Evolutionary conservation across 2,797 vertebrate genomes (phyloP), one percentile per base, ranked within the genome.

Genomic region (Odontamblyopus lacepedii): DNA sequence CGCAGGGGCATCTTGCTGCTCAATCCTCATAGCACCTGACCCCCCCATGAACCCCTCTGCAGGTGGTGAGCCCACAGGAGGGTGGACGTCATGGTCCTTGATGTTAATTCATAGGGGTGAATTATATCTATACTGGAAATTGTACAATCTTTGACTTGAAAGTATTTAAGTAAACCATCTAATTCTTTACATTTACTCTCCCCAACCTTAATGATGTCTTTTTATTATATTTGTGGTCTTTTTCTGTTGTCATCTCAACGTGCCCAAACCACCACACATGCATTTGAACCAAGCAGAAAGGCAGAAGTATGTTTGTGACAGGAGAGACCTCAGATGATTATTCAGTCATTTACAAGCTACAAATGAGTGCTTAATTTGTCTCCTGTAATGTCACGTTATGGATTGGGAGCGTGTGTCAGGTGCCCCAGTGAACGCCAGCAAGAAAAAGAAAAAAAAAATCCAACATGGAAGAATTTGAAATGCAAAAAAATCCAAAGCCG

Each of bases 351-450:
- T 77, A 85, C 82, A 78, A 83, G 78, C 82, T 69, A 53, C 80
- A 80, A 84, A 91, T 90, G 86, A 85, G 87, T 89, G 83, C 87
- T 88, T 86, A 87, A 89, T 89, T 90, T 87, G 84, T 87, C 84
- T 83, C 87, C 78, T 71, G 79, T 87, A 84, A 83, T 89, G 85
- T 89, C 82, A 86, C 77, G 72, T 75, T 64, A 79, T 87, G 61
- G 76, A 92, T 89, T 84, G 82, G n/a, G 48, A 78, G 75, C 80
- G 77, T 68, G 73, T 88, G 77, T 78, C 61, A 3, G 19, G 27
- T 60, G 71, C 78, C 72, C 13, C 69, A 62, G 77, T 63, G 75
- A 86, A 72, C 67, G 41, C 71, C 75, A 9, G 73, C 23, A 61
- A 76, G 76, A 29, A 78, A 61, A 82, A 77, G 2, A 38, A 38